phyloP scores from a whole-genome alignment of 2,797 vertebrate species.

The Petrocephalus sullivani region DNA sequence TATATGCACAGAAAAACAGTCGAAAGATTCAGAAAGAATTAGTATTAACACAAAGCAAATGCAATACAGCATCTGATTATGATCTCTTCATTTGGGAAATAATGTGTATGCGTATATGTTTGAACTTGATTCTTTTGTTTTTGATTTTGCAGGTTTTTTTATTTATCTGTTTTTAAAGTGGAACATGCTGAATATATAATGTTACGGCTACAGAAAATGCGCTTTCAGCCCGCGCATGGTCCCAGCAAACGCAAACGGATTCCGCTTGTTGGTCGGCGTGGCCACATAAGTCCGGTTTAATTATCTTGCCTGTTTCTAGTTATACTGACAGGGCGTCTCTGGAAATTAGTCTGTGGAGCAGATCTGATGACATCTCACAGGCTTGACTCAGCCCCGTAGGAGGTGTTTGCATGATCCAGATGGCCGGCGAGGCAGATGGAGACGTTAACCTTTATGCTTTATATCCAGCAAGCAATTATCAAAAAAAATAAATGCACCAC shows the following conservation, averaged over 20 bases:
- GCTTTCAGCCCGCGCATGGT: background rate
- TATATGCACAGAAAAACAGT: background rate
- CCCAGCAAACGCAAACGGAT: background rate
- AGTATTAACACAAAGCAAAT: background rate
- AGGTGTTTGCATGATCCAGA: conserved; percentile 30
- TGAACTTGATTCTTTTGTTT: background rate
- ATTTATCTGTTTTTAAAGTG: background rate
- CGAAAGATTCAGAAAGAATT: background rate
- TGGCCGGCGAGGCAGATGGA: conserved; percentile 28
- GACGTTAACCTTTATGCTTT: conserved; percentile 27
- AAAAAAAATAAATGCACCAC: background rate
- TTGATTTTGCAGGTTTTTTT: background rate
- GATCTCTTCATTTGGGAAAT: background rate
- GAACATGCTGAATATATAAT: background rate
- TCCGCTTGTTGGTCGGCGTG: background rate
- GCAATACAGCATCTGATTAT: background rate
- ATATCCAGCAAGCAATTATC: conserved; percentile 10
- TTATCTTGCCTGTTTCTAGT: background rate
- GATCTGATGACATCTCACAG: conserved; percentile 16
- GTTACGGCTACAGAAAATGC: background rate
- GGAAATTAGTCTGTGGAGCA: background rate
- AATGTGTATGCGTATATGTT: background rate
- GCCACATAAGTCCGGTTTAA: background rate
- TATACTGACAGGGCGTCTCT: background rate
- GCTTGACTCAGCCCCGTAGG: conserved; percentile 26